These are phyloP conservation scores for Synanceia verrucosa DNA, from an alignment of 2,797 vertebrate genomes.

Conservation along the genomic window DNA sequence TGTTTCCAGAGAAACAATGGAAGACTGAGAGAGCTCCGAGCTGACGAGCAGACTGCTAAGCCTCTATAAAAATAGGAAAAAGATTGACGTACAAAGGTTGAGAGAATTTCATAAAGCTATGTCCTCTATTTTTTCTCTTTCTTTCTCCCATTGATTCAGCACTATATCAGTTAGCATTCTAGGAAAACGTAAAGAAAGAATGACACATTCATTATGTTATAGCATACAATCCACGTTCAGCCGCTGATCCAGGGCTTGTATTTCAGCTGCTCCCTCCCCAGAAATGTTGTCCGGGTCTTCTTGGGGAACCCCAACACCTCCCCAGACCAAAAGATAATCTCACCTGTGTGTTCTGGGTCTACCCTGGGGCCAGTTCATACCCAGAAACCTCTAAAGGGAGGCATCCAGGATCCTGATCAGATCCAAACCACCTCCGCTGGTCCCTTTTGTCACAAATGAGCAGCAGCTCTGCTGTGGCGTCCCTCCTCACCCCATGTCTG, in stretches of 20 bases:
- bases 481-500: not conserved
- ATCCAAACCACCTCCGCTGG: not conserved
- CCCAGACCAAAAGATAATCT: too few species aligned
- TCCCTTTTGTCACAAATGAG: not conserved
- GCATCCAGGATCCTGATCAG: not conserved
- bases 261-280: not conserved
- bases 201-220: not conserved
- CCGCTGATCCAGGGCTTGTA: not conserved
- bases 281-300: not conserved
- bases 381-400: too few species aligned
- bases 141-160: slow-evolving; percentile 2
- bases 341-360: too few species aligned
- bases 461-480: not conserved
- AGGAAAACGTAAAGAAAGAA: not conserved
- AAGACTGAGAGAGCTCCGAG: slow-evolving; percentile 21
- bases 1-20: slow-evolving; percentile 40
- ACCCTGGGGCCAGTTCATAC: too few species aligned
- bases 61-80: slow-evolving; percentile 49
- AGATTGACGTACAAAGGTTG: slow-evolving; percentile 26
- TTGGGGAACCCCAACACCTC: too few species aligned
- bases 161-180: not conserved
- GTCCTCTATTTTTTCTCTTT: not conserved
- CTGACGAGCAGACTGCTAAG: slow-evolving; percentile 34
- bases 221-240: not conserved
- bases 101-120: slow-evolving; percentile 20